Evolutionary conservation across 1,140 invertebrate species (phyloP), one percentile per base, ranked within the genome.

Genomic region (Scaptomyza montana): DNA sequence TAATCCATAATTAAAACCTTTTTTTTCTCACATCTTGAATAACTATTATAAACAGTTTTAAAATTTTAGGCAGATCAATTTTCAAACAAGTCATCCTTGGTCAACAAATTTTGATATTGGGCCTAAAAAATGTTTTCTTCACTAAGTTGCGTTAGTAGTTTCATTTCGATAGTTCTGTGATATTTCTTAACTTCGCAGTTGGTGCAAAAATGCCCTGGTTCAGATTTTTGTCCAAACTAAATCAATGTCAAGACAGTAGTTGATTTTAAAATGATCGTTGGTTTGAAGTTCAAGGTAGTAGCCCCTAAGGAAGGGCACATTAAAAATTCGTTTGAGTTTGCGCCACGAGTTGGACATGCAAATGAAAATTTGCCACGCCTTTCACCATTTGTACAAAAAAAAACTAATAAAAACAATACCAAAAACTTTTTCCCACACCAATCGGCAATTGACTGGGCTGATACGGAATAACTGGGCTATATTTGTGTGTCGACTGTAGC

Each of bases 391-490:
- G 28, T 54, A 13, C 21, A 7, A 8, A 45, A 10, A 36, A 30
- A 50, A 39, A 49, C 12, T 12, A 49, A 13, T 36, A 9, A 36
- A 9, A 9, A 36, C 8, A 9, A 36, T 36, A 36, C 33, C 70
- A 33, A 54, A 63, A 72, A 66, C 72, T 65, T 80, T 89, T 87
- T 87, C 84, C 84, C 82, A 87, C 82, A 87, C 59, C 84, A 89
- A 89, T 82, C 82, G 71, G 59, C 62, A 59, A 70, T 62, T 56
- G 64, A 19, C 28, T 33, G 46, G 53, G n/a, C 19, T 25, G 30
- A 13, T 33, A 53, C 55, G 33, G 33, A 33, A 41, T 60, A 65
- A 43, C 53, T 71, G 67, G 60, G 61, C 60, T 72, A 66, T 36
- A 74, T 33, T 50, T 21, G n/a, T 9, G 36, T 12, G 43, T 36